phyloP scores from a whole-genome alignment of 1,140 invertebrate genomes.

The Solen grandis region DNA sequence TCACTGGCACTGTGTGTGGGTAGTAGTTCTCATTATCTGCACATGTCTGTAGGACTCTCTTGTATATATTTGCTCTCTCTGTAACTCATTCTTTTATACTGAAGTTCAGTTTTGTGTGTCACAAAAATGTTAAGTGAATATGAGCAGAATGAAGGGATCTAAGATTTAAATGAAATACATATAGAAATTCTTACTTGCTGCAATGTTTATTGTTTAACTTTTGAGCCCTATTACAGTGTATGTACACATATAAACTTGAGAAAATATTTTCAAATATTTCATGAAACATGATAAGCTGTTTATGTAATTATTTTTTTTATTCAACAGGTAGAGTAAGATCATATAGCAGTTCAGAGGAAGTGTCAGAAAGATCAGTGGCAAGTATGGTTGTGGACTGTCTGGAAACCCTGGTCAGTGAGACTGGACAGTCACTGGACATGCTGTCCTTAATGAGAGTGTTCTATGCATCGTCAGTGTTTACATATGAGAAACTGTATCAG shows the following conservation, averaged over 20 bases:
- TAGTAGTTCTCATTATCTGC: not conserved
- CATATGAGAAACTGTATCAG: not conserved
- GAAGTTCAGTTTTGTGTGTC: not conserved
- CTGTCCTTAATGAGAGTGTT: constrained; percentile 21
- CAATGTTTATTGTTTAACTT: not conserved
- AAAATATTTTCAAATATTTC: no score
- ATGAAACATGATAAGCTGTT: not conserved
- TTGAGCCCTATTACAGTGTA: no score
- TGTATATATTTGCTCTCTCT: not conserved
- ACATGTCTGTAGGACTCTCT: constrained; percentile 3
- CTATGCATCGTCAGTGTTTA: constrained; percentile 29
- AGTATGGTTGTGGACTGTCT: not conserved
- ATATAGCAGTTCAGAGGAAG: not conserved
- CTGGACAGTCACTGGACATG: no score
- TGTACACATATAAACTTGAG: no score
- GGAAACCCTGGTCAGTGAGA: not conserved
- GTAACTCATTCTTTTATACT: not conserved
- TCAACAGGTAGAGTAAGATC: not conserved
- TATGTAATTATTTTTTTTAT: not conserved
- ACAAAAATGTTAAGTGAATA: not conserved
- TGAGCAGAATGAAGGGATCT: not conserved
- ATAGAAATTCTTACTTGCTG: not conserved
- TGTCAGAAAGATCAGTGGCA: not conserved
- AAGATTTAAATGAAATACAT: not conserved
- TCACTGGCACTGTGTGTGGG: no score